A percentile compares a stretch with the other conserved stretches of the same genome.
phyloP scores from a whole-genome alignment of 2,888 invertebrate genomes.

The Lobophora halterata region DNA sequence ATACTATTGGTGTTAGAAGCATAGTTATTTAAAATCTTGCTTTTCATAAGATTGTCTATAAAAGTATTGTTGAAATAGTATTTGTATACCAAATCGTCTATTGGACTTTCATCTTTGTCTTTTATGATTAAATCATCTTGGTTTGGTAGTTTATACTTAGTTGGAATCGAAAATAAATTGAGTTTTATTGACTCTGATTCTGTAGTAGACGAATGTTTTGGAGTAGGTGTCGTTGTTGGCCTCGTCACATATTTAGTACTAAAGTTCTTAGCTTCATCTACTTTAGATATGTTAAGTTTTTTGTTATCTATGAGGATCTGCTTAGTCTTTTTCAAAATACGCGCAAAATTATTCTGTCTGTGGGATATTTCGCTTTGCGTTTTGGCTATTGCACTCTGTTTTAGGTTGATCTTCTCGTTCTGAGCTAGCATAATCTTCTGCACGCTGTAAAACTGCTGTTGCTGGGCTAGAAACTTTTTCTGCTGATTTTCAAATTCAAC shows the following conservation, averaged over 20 bases:
- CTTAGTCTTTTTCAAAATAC: slow-evolving; percentile 64
- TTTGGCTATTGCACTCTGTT: slow-evolving; percentile 62
- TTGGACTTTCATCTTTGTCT: slow-evolving; percentile 62
- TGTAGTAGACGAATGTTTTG: slow-evolving; percentile 34
- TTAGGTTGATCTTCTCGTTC: slow-evolving; percentile 64
- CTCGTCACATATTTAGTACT: not conserved
- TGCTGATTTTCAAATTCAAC: slow-evolving; percentile 65
- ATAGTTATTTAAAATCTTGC: slow-evolving; percentile 50
- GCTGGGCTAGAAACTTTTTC: slow-evolving; percentile 62
- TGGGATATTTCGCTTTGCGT: slow-evolving; percentile 66
- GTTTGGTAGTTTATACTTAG: slow-evolving; percentile 44
- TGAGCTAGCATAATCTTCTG: slow-evolving; percentile 65
- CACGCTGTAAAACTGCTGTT: slow-evolving; percentile 63
- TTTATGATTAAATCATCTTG: slow-evolving; percentile 61
- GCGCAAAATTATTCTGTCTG: slow-evolving; percentile 64
- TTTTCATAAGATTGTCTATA: slow-evolving; percentile 64
- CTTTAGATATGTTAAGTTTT: slow-evolving; percentile 22
- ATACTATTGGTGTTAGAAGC: slow-evolving; percentile 35
- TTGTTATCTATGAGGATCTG: slow-evolving; percentile 48
- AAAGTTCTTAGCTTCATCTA: slow-evolving; percentile 3
- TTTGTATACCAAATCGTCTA: slow-evolving; percentile 71
- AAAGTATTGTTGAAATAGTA: slow-evolving; percentile 73
- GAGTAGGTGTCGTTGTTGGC: slow-evolving; percentile 21
- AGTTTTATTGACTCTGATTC: slow-evolving; percentile 62
- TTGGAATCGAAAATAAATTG: slow-evolving; percentile 59